Percentiles rank a stretch among this genome's conserved stretches.
phyloP scores from a whole-genome alignment of 2,113 vertebrate genomes.

The Gymnobelideus leadbeateri region DNA sequence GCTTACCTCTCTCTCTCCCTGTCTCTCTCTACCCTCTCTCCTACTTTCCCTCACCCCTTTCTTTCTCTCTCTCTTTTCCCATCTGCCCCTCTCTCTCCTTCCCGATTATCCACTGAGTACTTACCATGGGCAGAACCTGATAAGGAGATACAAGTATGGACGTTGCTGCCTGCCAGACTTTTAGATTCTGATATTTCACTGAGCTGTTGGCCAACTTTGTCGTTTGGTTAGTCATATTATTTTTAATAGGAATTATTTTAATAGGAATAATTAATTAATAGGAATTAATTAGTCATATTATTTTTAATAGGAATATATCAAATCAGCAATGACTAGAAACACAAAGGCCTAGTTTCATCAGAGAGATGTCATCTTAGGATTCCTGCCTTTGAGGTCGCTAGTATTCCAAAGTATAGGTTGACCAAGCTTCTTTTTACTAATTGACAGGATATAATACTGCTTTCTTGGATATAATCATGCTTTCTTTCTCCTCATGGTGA shows the following conservation, averaged over 20 bases:
- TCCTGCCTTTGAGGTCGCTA: neutral
- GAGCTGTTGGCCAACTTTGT: constrained; percentile 10
- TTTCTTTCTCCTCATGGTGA: constrained; percentile 23
- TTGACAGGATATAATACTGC: constrained; percentile 14
- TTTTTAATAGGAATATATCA: neutral
- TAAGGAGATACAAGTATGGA: neutral
- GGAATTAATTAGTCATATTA: no score
- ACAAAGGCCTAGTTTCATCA: neutral
- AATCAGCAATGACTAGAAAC: constrained; percentile 39
- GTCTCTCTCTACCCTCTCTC: no score
- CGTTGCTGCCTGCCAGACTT: constrained; percentile 6
- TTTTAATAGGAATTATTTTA: constrained; percentile 4
- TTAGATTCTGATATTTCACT: constrained; percentile 5
- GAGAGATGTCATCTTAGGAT: constrained; percentile 14
- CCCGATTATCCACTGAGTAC: no score
- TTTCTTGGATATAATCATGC: constrained; percentile 3
- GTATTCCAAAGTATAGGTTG: constrained; percentile 21
- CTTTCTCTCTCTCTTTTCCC: no score
- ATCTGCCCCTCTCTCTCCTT: neutral
- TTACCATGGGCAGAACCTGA: no score
- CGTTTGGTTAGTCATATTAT: constrained; percentile 39
- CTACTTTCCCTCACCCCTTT: neutral
- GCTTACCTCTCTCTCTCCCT: neutral
- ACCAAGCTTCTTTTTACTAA: constrained; percentile 19
- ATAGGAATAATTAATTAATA: no score